Base-by-base conservation (phyloP, 2,113 vertebrate genomes). In the Perca flavescens region DNA sequence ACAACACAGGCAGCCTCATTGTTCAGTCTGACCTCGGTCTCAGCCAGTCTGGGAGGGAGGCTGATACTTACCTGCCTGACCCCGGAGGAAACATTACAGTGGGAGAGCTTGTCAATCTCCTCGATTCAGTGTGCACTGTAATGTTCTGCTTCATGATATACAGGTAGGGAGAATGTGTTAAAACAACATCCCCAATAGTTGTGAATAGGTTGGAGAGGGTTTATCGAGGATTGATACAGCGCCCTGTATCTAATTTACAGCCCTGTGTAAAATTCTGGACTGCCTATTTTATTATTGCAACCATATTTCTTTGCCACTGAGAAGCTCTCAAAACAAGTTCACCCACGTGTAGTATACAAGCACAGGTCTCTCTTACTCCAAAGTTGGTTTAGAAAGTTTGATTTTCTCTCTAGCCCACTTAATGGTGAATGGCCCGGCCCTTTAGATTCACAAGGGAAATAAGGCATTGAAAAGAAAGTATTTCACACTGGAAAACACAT, bases 401-500 rank as follows among this genome's bases (percentile, higher is more conserved):
- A 75, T 79, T 89, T 92, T 81, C 89, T 89, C 85, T 85, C 69
- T 43, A 43, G 86, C 22, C 11, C 90, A 88, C 86, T 91, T 91
- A 90, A 94, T 88, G 91, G 92, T 91, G 88, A 87, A 91, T 88
- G 85, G 86, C 79, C 87, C 69, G 72, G 89, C 85, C 89, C 90
- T 66, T 46, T 88, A 91, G 91, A 85, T 85, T 81, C 90, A 74
- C 69, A 71, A 53, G 86, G 93, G 93, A 95, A 94, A 95, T 94
- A 89, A 92, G 84, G 86, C 89, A 91, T 88, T 72, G 85, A 92
- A 84, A 88, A 92, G 83, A 93, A 94, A 91, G 86, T 91, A 94
- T 91, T 94, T 93, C 56, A 90, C 85, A 78, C 91, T 94, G 93
- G 93, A 93, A 94, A 95, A 95, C 69, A 82, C 83, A 94, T 93